Base-by-base conservation (phyloP, 2,113 vertebrate genomes). In the Climacteris rufus region DNA sequence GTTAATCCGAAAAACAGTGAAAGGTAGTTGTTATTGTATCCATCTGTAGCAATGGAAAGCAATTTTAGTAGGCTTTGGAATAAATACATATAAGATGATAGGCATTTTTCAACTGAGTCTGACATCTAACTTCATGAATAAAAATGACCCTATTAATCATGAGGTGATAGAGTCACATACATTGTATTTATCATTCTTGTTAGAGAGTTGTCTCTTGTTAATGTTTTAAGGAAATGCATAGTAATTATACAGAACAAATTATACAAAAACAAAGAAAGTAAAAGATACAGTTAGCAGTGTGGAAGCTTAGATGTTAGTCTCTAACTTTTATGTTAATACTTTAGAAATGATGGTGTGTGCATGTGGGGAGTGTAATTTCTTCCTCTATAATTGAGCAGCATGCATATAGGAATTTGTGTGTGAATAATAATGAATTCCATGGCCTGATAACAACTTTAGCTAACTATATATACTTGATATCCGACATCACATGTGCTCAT, bases 51-150 rank as follows among this genome's bases (percentile, higher is more conserved):
- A 95, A 86, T 89, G 81, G 82, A 89, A 82, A 94, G 74, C 93
- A 86, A 96, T 97, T 98, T 95, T 90, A 97, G 79, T 71, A 89
- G 87, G 47, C 23, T 92, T 97, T 93, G 75, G 93, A 97, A 98
- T 98, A 97, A 97, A 98, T 98, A 94, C 89, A 94, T 96, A 80
- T 66, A 94, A 94, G 96, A 97, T 97, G 82, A 92, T 93, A 87
- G 47, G 30, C 92, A 98, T 98, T 98, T 98, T 97, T 98, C 96
- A 96, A 54, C 87, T 63, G 63, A 88, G 68, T 71, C 87, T 98
- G 97, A 96, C 96, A 97, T 97, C 87, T 77, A 92, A 94, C 94
- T 97, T 98, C 90, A 97, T 98, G 97, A 98, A 97, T 97, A 96
- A 95, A 96, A 97, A 97, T 83, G 74, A 68, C 79, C 31, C 84